These are phyloP conservation scores for Agrochola lota DNA, from an alignment of 2,888 invertebrate species.

Conservation along the genomic window DNA sequence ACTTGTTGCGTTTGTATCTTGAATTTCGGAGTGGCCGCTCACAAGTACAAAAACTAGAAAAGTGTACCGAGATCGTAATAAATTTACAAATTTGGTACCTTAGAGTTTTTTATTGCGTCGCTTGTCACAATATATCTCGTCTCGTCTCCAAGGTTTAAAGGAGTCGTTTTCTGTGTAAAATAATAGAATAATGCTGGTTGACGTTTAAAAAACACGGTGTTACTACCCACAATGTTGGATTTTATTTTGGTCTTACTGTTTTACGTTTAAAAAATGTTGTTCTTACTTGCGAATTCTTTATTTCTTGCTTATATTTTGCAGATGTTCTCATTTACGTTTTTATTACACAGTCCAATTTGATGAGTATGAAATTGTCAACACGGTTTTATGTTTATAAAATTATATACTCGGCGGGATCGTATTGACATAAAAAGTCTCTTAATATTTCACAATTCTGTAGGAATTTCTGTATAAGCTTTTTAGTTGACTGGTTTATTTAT, in stretches of 20 bases:
- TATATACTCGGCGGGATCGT: neutral
- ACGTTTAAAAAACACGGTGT: slow-evolving; percentile 46
- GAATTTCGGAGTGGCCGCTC: slow-evolving; percentile 63
- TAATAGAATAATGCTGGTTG: slow-evolving; percentile 39
- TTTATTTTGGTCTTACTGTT: slow-evolving; percentile 35
- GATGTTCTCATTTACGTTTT: slow-evolving; percentile 31
- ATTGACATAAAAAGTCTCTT: slow-evolving; percentile 1
- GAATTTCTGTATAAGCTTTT: neutral
- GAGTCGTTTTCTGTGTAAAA: slow-evolving; percentile 50
- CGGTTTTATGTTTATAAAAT: slow-evolving; percentile 37
- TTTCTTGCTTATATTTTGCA: slow-evolving; percentile 26
- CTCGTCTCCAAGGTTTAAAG: slow-evolving; percentile 50
- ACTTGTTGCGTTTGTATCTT: slow-evolving; percentile 81
- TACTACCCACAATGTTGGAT: slow-evolving; percentile 20
- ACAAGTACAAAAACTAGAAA: slow-evolving; percentile 39
- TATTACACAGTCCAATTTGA: slow-evolving; percentile 16
- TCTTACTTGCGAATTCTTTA: slow-evolving; percentile 31
- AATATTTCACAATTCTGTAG: neutral
- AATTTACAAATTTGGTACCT: slow-evolving; percentile 57
- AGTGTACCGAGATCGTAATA: slow-evolving; percentile 46
- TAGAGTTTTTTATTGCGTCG: slow-evolving; percentile 50
- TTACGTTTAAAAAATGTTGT: slow-evolving; percentile 11
- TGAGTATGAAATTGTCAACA: slow-evolving; percentile 27
- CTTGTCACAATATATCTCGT: slow-evolving; percentile 58
- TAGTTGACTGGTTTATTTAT: neutral